Percentiles rank a stretch among this genome's conserved stretches.
phyloP scores from a whole-genome alignment of 2,888 invertebrate genomes.

The Brenthis ino region DNA sequence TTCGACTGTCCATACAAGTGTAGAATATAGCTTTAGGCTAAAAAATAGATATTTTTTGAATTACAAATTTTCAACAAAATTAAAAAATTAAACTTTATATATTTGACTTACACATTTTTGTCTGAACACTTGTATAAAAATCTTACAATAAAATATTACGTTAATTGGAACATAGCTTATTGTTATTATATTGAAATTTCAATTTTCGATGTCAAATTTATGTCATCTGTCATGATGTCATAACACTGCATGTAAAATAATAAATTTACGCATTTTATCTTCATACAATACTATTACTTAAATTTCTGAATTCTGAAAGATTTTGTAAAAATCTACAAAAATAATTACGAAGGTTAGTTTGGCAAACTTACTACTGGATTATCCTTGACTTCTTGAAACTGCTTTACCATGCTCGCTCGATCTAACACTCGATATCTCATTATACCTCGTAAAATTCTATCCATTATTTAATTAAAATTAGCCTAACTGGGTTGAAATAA shows the following conservation, averaged over 20 bases:
- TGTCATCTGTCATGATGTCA: slow-evolving; percentile 17
- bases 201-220: slow-evolving; percentile 1
- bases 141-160: too few relatives aligned
- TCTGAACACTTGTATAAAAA: too few relatives aligned
- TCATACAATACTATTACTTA: background rate
- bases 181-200: background rate
- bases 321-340: slow-evolving; percentile 8
- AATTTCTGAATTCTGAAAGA: background rate
- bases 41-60: slow-evolving; percentile 49
- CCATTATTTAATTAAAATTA: slow-evolving; percentile 81
- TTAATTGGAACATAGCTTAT: too few relatives aligned
- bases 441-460: slow-evolving; percentile 93
- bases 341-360: slow-evolving; percentile 39
- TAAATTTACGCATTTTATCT: background rate
- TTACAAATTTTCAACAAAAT: background rate
- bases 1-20: slow-evolving; percentile 98
- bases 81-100: background rate
- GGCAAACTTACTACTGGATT: slow-evolving; percentile 89
- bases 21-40: slow-evolving; percentile 98
- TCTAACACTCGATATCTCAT: slow-evolving; percentile 93
- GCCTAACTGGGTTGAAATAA: slow-evolving; percentile 34
- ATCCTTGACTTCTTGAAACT: slow-evolving; percentile 94
- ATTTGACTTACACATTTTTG: too few relatives aligned
- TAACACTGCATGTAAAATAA: slow-evolving; percentile 13
- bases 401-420: slow-evolving; percentile 93